A percentile compares a stretch with the other conserved stretches of the same genome.
These are phyloP conservation scores for Chaetodon trifasciatus DNA, from an alignment of 2,797 vertebrate genomes.

Conservation along the genomic window DNA sequence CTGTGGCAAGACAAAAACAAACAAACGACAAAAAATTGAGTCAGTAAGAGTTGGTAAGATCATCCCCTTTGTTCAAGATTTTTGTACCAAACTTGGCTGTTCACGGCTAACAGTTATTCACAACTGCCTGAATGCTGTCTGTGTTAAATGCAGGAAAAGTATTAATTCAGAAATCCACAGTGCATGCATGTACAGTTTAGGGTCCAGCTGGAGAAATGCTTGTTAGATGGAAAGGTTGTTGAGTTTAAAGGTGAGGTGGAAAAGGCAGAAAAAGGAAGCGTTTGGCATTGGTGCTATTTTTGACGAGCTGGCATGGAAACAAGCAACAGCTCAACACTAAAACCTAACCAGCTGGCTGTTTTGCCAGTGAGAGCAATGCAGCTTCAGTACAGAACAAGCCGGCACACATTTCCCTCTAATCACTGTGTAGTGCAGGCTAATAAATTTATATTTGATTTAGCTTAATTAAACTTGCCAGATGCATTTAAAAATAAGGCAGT, in stretches of 20 bases:
- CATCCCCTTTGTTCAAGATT: neutral
- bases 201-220: conserved; percentile 32
- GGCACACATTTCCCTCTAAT: conserved; percentile 63
- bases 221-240: conserved; percentile 49
- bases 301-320: conserved; percentile 55
- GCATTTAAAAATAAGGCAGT: conserved; percentile 28
- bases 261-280: conserved; percentile 50
- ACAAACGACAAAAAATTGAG: conserved; percentile 22
- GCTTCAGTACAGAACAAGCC: conserved; percentile 53
- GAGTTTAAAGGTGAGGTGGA: conserved; percentile 58
- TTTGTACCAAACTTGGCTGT: conserved; percentile 7
- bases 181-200: conserved; percentile 54
- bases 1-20: conserved; percentile 75
- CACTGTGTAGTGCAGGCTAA: conserved; percentile 44
- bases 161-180: conserved; percentile 32
- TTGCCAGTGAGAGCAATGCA: conserved; percentile 50
- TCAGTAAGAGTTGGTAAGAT: conserved; percentile 22
- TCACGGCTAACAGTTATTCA: conserved; percentile 13
- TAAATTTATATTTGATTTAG: conserved; percentile 55
- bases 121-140: conserved; percentile 24
- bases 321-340: conserved; percentile 71
- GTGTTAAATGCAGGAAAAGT: conserved; percentile 26
- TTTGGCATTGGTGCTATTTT: conserved; percentile 56
- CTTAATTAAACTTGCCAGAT: conserved; percentile 42
- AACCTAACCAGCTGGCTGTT: conserved; percentile 72